These are phyloP conservation scores for Nothocercus nigrocapillus DNA, from an alignment of 2,113 vertebrate species.

Conservation along the genomic window DNA sequence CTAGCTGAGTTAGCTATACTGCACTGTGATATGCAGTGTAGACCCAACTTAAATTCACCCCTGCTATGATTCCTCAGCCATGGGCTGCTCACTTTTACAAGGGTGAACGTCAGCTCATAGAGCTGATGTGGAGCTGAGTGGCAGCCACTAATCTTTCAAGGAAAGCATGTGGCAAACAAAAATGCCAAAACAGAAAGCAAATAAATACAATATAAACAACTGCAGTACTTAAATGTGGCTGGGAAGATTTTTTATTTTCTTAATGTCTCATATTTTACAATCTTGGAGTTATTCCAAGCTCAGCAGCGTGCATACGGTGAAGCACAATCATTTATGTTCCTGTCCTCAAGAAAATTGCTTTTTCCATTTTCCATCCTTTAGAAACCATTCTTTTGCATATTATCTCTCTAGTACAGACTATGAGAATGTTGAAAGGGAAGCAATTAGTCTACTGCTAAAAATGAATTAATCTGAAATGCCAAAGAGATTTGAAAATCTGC, in stretches of 20 bases:
- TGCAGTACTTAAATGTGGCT: background rate
- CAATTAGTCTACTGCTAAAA: constrained; percentile 31
- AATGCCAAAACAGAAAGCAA: background rate
- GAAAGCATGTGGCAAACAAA: background rate
- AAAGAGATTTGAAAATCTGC: constrained; percentile 19
- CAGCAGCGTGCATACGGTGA: background rate
- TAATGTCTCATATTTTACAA: background rate
- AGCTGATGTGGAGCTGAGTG: background rate
- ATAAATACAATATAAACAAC: background rate
- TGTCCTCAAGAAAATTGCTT: constrained; percentile 21
- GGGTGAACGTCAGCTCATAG: background rate
- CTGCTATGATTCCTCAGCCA: background rate
- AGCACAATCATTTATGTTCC: background rate
- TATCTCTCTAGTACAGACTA: constrained; percentile 48
- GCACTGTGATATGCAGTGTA: fast-evolving
- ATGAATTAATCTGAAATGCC: constrained; percentile 49
- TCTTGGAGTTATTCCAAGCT: constrained; percentile 18
- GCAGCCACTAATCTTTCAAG: background rate
- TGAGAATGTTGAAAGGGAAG: background rate
- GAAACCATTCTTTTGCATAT: background rate
- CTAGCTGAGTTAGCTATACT: background rate
- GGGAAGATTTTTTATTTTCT: background rate
- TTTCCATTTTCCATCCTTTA: background rate
- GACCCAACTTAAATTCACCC: background rate
- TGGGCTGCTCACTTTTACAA: background rate